A percentile compares a stretch with the other conserved stretches of the same genome.
Conservation (phyloP, 2,797 vertebrate genomes). For the Anisognathus igniventris region DNA sequence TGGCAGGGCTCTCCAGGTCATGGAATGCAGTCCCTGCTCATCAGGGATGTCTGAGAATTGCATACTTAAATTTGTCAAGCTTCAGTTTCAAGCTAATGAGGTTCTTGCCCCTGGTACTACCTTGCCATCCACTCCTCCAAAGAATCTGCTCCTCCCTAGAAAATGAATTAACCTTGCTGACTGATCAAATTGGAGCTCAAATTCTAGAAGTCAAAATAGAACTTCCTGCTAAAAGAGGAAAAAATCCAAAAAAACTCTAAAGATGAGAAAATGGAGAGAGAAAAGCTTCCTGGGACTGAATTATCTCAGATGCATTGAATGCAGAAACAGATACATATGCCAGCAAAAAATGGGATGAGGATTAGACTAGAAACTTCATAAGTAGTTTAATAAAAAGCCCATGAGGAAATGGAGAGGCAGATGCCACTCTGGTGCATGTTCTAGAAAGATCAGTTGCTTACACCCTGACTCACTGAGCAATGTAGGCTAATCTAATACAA, state of each 20-base stretch:
- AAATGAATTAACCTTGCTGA: not conserved
- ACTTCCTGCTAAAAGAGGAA: not conserved
- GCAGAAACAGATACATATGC: not conserved
- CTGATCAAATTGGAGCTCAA: not conserved
- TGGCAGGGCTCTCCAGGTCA: not conserved
- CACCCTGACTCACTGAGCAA: not conserved
- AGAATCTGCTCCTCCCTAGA: not conserved
- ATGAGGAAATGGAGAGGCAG: not conserved
- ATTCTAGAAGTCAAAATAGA: not conserved
- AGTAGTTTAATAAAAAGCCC: not conserved
- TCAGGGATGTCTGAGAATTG: not conserved
- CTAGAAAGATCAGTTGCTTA: not conserved
- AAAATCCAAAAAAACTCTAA: not conserved
- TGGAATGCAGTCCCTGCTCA: not conserved
- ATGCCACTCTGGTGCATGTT: not conserved
- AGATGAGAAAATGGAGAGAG: not conserved
- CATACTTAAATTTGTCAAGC: conserved; percentile 6
- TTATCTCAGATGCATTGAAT: not conserved
- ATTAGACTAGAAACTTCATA: not conserved
- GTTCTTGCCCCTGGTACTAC: conserved; percentile 3
- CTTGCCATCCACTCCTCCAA: not conserved
- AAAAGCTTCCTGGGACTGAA: not conserved
- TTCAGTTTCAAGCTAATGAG: conserved; percentile 27
- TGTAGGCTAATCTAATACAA: not conserved
- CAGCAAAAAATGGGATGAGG: not conserved